Conservation (phyloP, 2,888 invertebrate species). For the Barypeithes pellucidus region DNA sequence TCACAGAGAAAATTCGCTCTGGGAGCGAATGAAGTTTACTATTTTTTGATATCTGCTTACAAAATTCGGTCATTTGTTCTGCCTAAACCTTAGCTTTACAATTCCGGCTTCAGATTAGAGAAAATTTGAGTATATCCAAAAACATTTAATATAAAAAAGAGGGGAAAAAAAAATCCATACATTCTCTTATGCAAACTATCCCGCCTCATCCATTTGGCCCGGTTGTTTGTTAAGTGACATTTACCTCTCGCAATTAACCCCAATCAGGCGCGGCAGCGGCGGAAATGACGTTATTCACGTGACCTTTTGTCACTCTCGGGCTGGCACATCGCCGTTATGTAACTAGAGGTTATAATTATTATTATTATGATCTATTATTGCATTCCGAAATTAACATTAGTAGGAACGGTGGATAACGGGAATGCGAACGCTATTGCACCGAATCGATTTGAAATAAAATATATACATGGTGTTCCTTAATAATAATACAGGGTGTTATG, state of each 20-base stretch:
- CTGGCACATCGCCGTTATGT: slow-evolving; percentile 14
- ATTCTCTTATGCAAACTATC: neutral
- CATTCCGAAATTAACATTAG: neutral
- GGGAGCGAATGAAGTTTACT: no score
- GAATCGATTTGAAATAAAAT: no score
- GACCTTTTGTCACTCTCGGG: slow-evolving; percentile 17
- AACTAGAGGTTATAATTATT: slow-evolving; percentile 9
- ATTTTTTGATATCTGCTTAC: no score
- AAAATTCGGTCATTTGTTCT: no score
- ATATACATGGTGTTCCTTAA: no score
- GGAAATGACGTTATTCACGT: slow-evolving; percentile 13
- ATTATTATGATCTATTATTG: neutral
- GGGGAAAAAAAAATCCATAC: neutral
- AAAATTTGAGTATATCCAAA: no score
- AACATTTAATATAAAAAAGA: no score
- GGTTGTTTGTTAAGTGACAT: slow-evolving; percentile 18
- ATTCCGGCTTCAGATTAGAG: no score
- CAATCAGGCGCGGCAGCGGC: slow-evolving; percentile 10
- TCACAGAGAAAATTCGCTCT: no score
- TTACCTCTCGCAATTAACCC: slow-evolving; percentile 24
- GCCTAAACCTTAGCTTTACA: no score
- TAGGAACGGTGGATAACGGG: neutral
- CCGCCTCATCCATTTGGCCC: neutral
- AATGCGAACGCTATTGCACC: no score
- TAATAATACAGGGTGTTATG: no score